Evolutionary conservation across 1,140 invertebrate genomes (phyloP), one percentile per base, ranked within the genome.

Genomic region (Solen grandis): DNA sequence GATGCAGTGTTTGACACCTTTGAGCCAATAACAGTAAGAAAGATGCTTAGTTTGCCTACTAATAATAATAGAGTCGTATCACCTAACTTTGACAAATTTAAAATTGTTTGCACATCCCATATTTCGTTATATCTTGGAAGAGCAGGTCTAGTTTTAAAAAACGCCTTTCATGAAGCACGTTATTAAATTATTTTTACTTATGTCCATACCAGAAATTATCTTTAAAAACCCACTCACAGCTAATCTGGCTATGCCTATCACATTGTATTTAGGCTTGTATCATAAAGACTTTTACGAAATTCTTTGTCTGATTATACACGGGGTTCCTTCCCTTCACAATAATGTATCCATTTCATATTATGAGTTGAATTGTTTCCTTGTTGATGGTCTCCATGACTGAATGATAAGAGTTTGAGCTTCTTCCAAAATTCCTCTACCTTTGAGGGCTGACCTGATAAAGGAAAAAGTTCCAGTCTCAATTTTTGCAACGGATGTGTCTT

Each of bases 351-450:
- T 29, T 29, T 60, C 35, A 60, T 31, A 13, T 14, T 25, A 60
- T 60, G 57, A 27, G n/a, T 60, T 19, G 22, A 31, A 60, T 19
- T 55, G 52, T 55, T 55, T 55, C 27, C 52, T 55, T 55, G 52
- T 55, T 19, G 14, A 31, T 4, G 14, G 13, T 5, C 57, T 4
- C n/a, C 57, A 60, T 4, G 35, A 68, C 13, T 25, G 0, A 22
- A 68, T 25, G 35, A 68, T 68, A 27, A 68, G 16, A 27, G 31
- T n/a, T 68, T 14, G n/a, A 38, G 35, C 25, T 41, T 38, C 19
- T 68, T n/a, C 13, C 35, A 41, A 27, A 46, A 68, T 41, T 46
- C 63, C 63, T 68, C 29, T 68, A 25, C 36, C 27, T 68, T 68
- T 25, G 5, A 68, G 29, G 16, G 35, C 41, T 46, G 35, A 22